Evolutionary conservation across 2,797 vertebrate genomes (phyloP), one percentile per base, ranked within the genome.

Genomic region (Cyclura pinguis): DNA sequence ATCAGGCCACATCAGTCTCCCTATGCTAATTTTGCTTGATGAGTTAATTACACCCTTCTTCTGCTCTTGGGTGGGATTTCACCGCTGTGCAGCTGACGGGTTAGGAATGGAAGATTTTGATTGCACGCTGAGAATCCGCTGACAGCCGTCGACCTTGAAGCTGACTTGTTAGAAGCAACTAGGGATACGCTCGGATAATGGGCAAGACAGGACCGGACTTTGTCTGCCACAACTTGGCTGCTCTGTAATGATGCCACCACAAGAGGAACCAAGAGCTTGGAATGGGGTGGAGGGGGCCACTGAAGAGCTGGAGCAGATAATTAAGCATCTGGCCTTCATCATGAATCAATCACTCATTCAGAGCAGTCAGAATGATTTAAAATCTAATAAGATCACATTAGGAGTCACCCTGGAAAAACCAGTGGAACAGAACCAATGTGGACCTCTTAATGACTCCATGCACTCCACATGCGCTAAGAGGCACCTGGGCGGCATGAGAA

Each of bases 1-100:
- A 0, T 90, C 88, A 3, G 0, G 42, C 87, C 62, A 0, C 14
- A 0, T 82, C 76, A 22, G 0, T 6, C 86, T 64, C 84, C 90
- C 92, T 62, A 90, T 0, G 32, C 88, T 55, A 0, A 0, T 13
- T 67, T 55, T 29, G 1, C 67, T 82, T 88, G 95, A 94, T 50
- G 93, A 93, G 94, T 96, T 95, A 92, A 96, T 95, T 93, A 93
- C 0, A 0, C 38, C 80, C 90, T 89, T 69, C 80, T 89, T 89
- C 91, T 42, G 87, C 59, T 91, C 1, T 14, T 81, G 90, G 90
- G 72, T 1, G 18, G 78, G 84, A 91, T 90, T 80, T 69, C 72
- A 55, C 38, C 0, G 6, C 1, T 3, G 13, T 22, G 92, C 78
- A 76, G 85, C 76, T 88, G 0, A 24, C 85, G 47, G 74, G 73